Evolutionary conservation across 1,140 invertebrate species (phyloP), one percentile per base, ranked within the genome.

Genomic region (Temnothorax curvispinosus): DNA sequence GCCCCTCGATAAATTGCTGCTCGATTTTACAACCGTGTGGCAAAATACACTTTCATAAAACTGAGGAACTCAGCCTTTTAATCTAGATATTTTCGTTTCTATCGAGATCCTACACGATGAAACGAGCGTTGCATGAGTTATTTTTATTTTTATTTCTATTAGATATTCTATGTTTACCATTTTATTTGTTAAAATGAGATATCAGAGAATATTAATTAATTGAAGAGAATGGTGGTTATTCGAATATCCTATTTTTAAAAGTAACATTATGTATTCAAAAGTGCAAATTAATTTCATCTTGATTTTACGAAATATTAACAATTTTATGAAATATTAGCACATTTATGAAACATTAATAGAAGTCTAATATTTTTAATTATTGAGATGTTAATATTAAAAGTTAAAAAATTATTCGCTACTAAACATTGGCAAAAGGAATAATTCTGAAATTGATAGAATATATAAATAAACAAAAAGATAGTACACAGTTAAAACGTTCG

Each of bases 31-130:
- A 35, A n/a, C 35, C 2, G 41, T 44, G 4, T 32, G 67, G 71
- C n/a, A 74, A 82, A 44, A 60, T 3, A 47, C 72, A 47, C 69
- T 74, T 84, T 47, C 54, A 41, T 9, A 84, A 84, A 84, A 47
- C 50, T 32, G 35, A 13, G 38, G n/a, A 9, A 81, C 18, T 56
- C 65, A 11, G 11, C 27, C 27, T 7, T 7, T 54, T 54, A 54
- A 69, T 80, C 15, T 27, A 69, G 32, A 74, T 74, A 7, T 72
- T 18, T 58, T 56, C n/a, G 5, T 64, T 52, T 62, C 13, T 13
- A 32, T 32, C 0, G n/a, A 65, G 18, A 77, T 52, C 27, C 27
- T 27, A 64, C 50, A 38, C 6, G 44, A 76, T 56, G n/a, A 76
- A 84, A 2, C 54, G 5, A 82, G 21, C n/a, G 11, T 9, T 54